Evolutionary conservation across 2,113 vertebrate species (phyloP), one percentile per base, ranked within the genome.

Genomic region (Larimichthys polyactis): DNA sequence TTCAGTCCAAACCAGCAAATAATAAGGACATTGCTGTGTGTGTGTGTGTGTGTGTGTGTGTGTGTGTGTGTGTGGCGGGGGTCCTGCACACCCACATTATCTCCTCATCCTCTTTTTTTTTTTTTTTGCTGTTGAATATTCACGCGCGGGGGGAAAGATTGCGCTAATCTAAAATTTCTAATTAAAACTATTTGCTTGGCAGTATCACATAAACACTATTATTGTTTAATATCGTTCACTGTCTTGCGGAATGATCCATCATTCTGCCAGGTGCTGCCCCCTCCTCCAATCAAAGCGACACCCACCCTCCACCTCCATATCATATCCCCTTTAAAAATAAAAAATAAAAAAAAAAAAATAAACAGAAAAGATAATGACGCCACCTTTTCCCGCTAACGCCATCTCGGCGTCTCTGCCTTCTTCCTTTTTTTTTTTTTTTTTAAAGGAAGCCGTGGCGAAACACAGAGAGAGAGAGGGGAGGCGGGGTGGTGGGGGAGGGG

Each of bases 311-410:
- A 79, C 72, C 91, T 90, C 78, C 78, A 79, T 95, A 96, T 97
- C 95, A 95, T 96, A 96, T 95, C 93, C 95, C 89, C 90, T 92
- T 49, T 92, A 95, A 90, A 79, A 74, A n/a, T n/a, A n/a, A 86
- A 62, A 86, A 62, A 27, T 27, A 27, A 27, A 27, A 2, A 2
- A 69, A 2, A 69, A 57, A 71, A 77, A 67, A 94, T 83, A 95
- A 96, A 89, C 78, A 91, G 27, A 82, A 96, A 95, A 94, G 95
- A 94, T 95, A 96, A 96, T 95, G 96, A 96, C 94, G 93, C 95
- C 77, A 81, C 57, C 51, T 83, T 78, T 80, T 75, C 52, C 66
- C 64, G 10, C 71, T 29, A 36, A 29, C 60, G 29, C 67, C 73
- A 81, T 84, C 75, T 69, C 51, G 19, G 57, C 44, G 51, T 65